Percentiles rank a stretch among this genome's conserved stretches.
These are phyloP conservation scores for Parnassius mnemosyne DNA, from an alignment of 2,888 invertebrate genomes.

Conservation along the genomic window DNA sequence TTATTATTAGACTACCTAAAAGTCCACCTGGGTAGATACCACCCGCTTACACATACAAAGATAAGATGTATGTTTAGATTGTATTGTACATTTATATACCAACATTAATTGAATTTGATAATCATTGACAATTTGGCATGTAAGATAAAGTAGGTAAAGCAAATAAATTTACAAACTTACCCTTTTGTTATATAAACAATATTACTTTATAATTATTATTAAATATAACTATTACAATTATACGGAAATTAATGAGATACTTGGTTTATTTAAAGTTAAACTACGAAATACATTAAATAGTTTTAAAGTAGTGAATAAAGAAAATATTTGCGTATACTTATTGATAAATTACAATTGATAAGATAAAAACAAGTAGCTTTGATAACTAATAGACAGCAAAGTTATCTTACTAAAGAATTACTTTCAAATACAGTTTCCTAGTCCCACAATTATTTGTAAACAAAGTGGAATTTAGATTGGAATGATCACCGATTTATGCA, in stretches of 20 bases:
- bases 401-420: constrained; percentile 14
- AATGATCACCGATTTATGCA: constrained; percentile 21
- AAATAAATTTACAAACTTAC: not conserved
- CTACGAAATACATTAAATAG: not conserved
- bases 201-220: not conserved
- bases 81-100: no score
- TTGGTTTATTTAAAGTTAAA: no score
- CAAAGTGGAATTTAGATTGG: constrained; percentile 42
- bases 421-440: constrained; percentile 18
- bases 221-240: not conserved
- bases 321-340: constrained; percentile 33
- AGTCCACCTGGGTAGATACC: no score
- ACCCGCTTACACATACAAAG: no score
- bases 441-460: constrained; percentile 28
- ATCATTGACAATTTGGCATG: no score
- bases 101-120: no score
- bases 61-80: no score
- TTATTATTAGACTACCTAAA: no score
- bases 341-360: constrained; percentile 42
- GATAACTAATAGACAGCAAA: constrained; percentile 29
- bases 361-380: constrained; percentile 42
- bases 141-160: no score
- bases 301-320: constrained; percentile 16
- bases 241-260: no score
- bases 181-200: not conserved